Base-by-base conservation (phyloP, 2,113 vertebrate species). In the Zapornia atra region DNA sequence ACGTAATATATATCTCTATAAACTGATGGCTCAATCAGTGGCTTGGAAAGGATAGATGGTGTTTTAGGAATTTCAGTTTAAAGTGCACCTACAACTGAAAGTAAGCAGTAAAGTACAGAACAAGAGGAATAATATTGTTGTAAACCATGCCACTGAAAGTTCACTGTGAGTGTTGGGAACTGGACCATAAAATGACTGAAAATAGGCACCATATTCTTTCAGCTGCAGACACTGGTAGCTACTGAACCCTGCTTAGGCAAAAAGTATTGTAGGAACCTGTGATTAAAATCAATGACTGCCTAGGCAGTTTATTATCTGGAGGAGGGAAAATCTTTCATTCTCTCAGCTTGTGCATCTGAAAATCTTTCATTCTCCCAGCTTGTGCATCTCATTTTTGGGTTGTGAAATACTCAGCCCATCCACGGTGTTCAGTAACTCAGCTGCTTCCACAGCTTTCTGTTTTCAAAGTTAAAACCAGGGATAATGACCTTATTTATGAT, bases 11-110 rank as follows among this genome's bases (percentile, higher is more conserved):
- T 75, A 75, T 88, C 75, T 90, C 75, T 90, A 75, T 94, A 85
- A 79, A 88, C 64, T 57, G 29, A 53, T 82, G 36, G 34, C 21
- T 84, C 38, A 14, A 22, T 92, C 24, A 4, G 44, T 94, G 92
- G 48, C 44, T 92, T 89, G 79, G 79, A 64, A 82, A 92, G 91
- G 69, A 88, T 61, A 89, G 21, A 82, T 82, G 33, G 40, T 2
- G 7, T 77, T 87, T 71, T 60, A 66, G 65, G 77, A 96, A 96
- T 87, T 85, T 90, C 36, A 66, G 48, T 68, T 91, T 72, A 31
- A 94, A 93, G 87, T 66, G 60, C 72, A 84, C 29, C 70, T 87
- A 61, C 69, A 86, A 72, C 51, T 65, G 57, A 92, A 95, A 88
- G 36, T 71, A 82, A 95, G 82, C 64, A 69, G 33, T 80, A 38